A percentile compares a stretch with the other conserved stretches of the same genome.
Evolutionary conservation across 1,140 invertebrate species (phyloP).

Genomic region (Drosophila rhopaloa): DNA sequence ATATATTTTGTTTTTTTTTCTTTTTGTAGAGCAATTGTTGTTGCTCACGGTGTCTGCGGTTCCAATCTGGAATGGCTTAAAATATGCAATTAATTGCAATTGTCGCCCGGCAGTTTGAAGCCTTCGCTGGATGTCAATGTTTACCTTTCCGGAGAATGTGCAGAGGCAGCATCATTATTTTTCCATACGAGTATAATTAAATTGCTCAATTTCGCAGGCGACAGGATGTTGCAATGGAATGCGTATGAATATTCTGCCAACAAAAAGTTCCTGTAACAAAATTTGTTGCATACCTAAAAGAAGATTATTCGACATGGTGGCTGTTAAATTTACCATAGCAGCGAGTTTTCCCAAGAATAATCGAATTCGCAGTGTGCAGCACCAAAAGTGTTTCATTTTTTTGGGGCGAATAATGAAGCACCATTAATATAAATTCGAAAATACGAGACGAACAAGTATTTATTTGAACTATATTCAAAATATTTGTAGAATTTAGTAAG

Average conservation of each 20-base stretch:
- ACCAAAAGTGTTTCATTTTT: too few relatives aligned
- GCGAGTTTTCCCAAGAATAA: too few relatives aligned
- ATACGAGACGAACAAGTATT: too few relatives aligned
- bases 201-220: conserved; percentile 63
- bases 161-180: conserved; percentile 47
- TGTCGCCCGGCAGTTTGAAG: conserved; percentile 53
- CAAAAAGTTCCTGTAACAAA: not conserved
- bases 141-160: conserved; percentile 17
- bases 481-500: too few relatives aligned
- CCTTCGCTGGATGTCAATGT: conserved; percentile 9
- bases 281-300: not conserved
- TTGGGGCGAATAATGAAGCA: too few relatives aligned
- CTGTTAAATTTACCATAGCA: too few relatives aligned
- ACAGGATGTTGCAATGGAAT: conserved; percentile 10
- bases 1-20: conserved; percentile 25
- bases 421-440: too few relatives aligned
- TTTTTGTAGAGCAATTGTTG: conserved; percentile 29
- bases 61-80: conserved; percentile 71
- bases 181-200: conserved; percentile 69
- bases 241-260: conserved; percentile 8
- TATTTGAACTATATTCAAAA: too few relatives aligned
- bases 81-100: conserved; percentile 76
- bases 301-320: too few relatives aligned
- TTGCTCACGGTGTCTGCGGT: conserved; percentile 68
- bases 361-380: too few relatives aligned